Percentiles rank a stretch among this genome's conserved stretches.
These are phyloP conservation scores for Xanthia togata DNA, from an alignment of 2,888 invertebrate genomes.

Conservation along the genomic window DNA sequence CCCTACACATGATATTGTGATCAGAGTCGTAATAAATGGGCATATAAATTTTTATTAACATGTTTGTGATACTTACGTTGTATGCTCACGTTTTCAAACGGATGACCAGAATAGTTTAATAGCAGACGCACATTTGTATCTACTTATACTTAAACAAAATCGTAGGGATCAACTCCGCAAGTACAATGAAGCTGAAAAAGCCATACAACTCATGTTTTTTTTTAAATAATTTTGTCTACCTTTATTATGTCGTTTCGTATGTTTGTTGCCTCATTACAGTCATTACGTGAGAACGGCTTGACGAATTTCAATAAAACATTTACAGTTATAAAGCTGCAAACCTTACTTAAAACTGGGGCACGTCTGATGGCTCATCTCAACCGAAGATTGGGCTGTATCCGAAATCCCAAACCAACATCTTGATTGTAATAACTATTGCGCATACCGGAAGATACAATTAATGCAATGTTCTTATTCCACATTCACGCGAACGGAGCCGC, in stretches of 20 bases:
- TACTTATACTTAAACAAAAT: slow-evolving; percentile 6
- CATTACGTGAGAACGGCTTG: neutral
- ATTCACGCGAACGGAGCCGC: neutral
- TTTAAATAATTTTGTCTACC: neutral
- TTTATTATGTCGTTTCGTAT: neutral
- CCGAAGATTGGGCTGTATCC: neutral
- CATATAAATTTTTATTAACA: slow-evolving; percentile 9
- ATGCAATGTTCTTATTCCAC: neutral
- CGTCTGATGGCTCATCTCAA: neutral
- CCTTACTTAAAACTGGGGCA: neutral
- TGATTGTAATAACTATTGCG: neutral
- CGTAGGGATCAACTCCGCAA: neutral
- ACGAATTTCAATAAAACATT: slow-evolving; percentile 1
- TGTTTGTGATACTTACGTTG: slow-evolving; percentile 21
- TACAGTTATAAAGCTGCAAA: neutral
- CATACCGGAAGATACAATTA: neutral
- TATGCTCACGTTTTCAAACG: slow-evolving; percentile 41
- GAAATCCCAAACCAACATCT: too few species aligned
- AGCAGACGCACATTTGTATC: slow-evolving; percentile 12
- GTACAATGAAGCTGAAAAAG: too few species aligned
- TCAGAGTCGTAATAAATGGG: slow-evolving; percentile 6
- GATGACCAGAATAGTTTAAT: slow-evolving; percentile 32
- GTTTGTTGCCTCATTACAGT: neutral
- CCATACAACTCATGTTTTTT: too few species aligned
- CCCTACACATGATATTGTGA: neutral